A percentile compares a stretch with the other conserved stretches of the same genome.
These are phyloP conservation scores for Nomada flava DNA, from an alignment of 2,888 invertebrate genomes.

Conservation along the genomic window DNA sequence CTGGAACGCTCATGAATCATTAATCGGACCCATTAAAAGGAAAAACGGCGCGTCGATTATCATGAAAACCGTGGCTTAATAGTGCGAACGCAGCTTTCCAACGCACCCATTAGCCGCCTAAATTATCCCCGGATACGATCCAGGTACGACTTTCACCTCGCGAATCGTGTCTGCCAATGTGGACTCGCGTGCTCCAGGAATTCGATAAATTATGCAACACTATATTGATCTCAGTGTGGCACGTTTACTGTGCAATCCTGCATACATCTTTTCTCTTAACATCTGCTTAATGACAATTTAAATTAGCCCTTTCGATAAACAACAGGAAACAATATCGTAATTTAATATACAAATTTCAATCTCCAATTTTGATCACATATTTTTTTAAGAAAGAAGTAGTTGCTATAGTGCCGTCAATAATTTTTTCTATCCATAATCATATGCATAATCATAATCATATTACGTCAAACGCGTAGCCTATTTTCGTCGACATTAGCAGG, in stretches of 20 bases:
- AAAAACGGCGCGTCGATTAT: slow-evolving; percentile 43
- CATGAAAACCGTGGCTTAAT: slow-evolving; percentile 39
- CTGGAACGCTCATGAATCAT: slow-evolving; percentile 35
- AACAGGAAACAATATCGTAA: too few species aligned
- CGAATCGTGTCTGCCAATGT: not conserved
- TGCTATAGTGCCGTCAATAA: too few species aligned
- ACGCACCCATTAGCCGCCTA: slow-evolving; percentile 34
- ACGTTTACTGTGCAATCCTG: not conserved
- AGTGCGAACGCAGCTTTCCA: slow-evolving; percentile 31
- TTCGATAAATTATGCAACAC: slow-evolving; percentile 43
- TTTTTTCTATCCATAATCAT: too few species aligned
- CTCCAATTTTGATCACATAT: too few species aligned
- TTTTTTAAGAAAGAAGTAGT: too few species aligned
- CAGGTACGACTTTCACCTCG: slow-evolving; percentile 43
- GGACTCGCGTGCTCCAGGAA: slow-evolving; percentile 3
- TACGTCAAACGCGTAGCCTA: too few species aligned
- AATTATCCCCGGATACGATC: slow-evolving; percentile 45
- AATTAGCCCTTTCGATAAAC: too few species aligned
- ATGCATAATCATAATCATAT: too few species aligned
- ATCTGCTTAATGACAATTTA: too few species aligned
- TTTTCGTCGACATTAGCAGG: too few species aligned
- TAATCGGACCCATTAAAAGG: slow-evolving; percentile 25
- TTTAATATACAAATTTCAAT: too few species aligned
- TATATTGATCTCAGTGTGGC: not conserved
- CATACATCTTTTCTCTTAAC: not conserved